Percentiles rank a stretch among this genome's conserved stretches.
These are phyloP conservation scores for Timema cristinae DNA, from an alignment of 2,888 invertebrate species.

Conservation along the genomic window DNA sequence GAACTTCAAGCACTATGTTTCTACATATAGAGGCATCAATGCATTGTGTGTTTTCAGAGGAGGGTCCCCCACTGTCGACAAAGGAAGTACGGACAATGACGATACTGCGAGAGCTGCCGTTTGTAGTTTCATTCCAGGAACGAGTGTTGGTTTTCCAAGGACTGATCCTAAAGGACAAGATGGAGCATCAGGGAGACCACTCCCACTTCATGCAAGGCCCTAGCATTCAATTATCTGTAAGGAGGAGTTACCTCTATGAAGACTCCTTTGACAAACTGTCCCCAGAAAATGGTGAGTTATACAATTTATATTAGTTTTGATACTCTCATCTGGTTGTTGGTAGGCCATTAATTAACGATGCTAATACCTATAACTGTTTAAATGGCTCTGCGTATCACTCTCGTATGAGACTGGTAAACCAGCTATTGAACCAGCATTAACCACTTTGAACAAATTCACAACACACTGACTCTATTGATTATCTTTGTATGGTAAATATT, in stretches of 20 bases:
- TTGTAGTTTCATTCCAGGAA: constrained; percentile 87
- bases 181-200: constrained; percentile 69
- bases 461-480: too few species aligned
- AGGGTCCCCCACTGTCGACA: constrained; percentile 79
- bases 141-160: constrained; percentile 82
- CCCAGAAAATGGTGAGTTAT: constrained; percentile 71
- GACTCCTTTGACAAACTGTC: constrained; percentile 95
- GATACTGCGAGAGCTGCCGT: constrained; percentile 88
- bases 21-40: too few species aligned
- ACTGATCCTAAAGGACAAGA: constrained; percentile 60
- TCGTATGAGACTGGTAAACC: too few species aligned
- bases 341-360: too few species aligned
- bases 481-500: too few species aligned
- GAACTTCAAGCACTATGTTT: too few species aligned
- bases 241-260: constrained; percentile 93
- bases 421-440: too few species aligned
- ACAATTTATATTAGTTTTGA: neutral
- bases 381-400: too few species aligned
- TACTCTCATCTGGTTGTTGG: neutral
- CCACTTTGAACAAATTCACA: neutral
- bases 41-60: constrained; percentile 52
- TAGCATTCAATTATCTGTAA: constrained; percentile 68
- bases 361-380: too few species aligned
- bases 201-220: constrained; percentile 73
- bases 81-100: constrained; percentile 84